Conservation (phyloP, 1,140 invertebrate genomes). For the Pteromalus puparum region DNA sequence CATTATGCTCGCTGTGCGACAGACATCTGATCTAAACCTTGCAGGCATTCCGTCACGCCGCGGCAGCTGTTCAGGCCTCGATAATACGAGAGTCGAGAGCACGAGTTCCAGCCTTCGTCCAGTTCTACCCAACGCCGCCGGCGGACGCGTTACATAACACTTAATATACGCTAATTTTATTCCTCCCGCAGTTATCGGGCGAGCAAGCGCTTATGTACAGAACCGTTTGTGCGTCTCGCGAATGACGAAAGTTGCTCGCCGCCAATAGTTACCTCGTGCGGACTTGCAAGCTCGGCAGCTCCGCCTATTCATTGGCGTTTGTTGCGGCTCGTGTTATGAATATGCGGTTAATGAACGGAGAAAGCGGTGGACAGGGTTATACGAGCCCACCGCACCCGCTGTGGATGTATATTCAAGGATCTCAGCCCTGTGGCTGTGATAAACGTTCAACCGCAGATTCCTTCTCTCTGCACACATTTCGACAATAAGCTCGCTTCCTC, state of each 20-base stretch:
- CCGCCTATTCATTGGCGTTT: not conserved
- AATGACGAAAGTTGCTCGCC: not conserved
- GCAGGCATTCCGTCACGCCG: not conserved
- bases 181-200: not conserved
- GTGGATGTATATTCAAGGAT: not conserved
- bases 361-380: not conserved
- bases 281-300: not conserved
- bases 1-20: not conserved
- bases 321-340: not conserved
- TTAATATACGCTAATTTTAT: constrained; percentile 9
- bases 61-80: not conserved
- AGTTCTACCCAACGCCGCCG: not conserved
- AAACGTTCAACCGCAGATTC: not conserved
- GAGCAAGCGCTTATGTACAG: too few relatives aligned
- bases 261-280: not conserved
- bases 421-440: not conserved
- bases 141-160: not conserved
- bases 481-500: not conserved
- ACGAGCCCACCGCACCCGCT: too few relatives aligned
- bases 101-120: not conserved
- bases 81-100: not conserved
- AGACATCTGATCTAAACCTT: constrained; percentile 38
- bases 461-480: not conserved
- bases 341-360: not conserved
- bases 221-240: too few relatives aligned